Conservation (phyloP, 2,797 vertebrate genomes). For the Poecilia picta region DNA sequence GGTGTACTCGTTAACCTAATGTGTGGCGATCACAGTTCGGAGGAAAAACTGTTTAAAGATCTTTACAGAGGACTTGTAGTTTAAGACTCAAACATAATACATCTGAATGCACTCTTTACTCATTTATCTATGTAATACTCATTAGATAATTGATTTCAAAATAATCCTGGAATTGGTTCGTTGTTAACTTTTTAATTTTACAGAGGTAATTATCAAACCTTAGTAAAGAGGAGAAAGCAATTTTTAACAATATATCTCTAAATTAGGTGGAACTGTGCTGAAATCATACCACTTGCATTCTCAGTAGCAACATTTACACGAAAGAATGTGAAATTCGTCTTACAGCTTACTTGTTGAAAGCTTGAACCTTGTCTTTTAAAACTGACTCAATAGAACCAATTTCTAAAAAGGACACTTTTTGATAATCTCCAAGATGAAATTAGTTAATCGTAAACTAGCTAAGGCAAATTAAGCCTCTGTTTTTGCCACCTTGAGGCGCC, state of each 20-base stretch:
- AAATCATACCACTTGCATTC: background rate
- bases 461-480: background rate
- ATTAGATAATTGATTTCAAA: constrained; percentile 2
- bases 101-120: background rate
- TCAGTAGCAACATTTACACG: background rate
- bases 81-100: background rate
- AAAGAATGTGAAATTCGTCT: background rate
- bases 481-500: background rate
- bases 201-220: background rate
- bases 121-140: background rate
- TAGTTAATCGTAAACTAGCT: background rate
- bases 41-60: background rate
- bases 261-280: background rate
- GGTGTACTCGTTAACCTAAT: constrained; percentile 63
- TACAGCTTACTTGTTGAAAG: background rate
- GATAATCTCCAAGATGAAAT: background rate
- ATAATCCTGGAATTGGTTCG: background rate
- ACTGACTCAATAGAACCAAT: background rate
- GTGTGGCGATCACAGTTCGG: constrained; percentile 47
- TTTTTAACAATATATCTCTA: constrained; percentile 14
- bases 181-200: background rate
- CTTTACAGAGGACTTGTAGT: background rate
- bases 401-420: background rate
- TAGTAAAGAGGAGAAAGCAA: constrained; percentile 7
- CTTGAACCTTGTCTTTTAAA: background rate